These are phyloP conservation scores for Austrofundulus limnaeus DNA, from an alignment of 2,113 vertebrate genomes.

Conservation along the genomic window DNA sequence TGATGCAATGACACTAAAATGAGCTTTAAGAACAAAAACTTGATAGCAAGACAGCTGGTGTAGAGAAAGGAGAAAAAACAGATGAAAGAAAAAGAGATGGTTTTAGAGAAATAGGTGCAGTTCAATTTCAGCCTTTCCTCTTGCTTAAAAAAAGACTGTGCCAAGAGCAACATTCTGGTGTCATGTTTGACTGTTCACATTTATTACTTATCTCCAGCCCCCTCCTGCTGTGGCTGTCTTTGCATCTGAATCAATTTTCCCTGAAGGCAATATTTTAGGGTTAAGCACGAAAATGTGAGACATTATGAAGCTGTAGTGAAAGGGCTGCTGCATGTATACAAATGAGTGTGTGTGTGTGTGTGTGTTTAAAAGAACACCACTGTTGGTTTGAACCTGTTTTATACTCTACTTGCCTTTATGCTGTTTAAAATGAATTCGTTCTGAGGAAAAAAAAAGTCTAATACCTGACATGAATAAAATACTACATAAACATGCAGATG, in stretches of 20 bases:
- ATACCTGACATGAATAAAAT: neutral
- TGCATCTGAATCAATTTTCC: constrained; percentile 46
- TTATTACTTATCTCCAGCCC: constrained; percentile 36
- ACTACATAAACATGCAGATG: neutral
- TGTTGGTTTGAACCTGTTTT: neutral
- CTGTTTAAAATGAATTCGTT: neutral
- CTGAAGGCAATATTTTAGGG: constrained; percentile 32
- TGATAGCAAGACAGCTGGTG: neutral
- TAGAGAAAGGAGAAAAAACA: neutral
- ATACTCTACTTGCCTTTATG: neutral
- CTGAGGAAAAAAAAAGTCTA: too few relatives aligned
- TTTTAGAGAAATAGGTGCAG: constrained; percentile 10
- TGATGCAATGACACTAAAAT: neutral
- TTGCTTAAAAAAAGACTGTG: constrained; percentile 23
- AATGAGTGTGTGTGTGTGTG: neutral
- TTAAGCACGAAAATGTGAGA: constrained; percentile 38
- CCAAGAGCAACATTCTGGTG: constrained; percentile 38
- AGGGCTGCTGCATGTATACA: constrained; percentile 11
- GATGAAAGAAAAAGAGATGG: constrained; percentile 7
- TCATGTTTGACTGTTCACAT: constrained; percentile 43
- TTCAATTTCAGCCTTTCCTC: constrained; percentile 6
- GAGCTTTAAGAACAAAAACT: neutral
- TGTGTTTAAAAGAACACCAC: neutral
- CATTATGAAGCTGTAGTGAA: constrained; percentile 2
- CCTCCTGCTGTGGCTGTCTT: constrained; percentile 28